A percentile compares a stretch with the other conserved stretches of the same genome.
These are phyloP conservation scores for Anagyrus pseudococci DNA, from an alignment of 2,888 invertebrate genomes.

Conservation along the genomic window DNA sequence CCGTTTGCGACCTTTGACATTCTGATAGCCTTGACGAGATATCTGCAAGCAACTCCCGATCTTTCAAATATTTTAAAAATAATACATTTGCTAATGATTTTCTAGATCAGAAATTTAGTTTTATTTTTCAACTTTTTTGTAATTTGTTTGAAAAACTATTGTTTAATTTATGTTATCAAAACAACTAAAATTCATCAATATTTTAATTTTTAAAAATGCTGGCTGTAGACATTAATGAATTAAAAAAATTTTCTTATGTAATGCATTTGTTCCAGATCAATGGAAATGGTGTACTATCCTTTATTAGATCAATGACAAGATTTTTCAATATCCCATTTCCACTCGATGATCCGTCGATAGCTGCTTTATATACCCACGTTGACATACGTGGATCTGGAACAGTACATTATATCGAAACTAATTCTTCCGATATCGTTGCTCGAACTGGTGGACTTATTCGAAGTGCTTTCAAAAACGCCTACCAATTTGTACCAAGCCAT, in stretches of 20 bases:
- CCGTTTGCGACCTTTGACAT: no score
- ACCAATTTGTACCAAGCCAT: conserved; percentile 77
- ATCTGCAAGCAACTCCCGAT: no score
- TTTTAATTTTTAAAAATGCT: background rate
- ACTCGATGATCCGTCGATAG: conserved; percentile 86
- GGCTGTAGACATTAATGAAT: background rate
- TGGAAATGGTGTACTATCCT: conserved; percentile 88
- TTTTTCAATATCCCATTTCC: conserved; percentile 91
- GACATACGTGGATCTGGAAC: conserved; percentile 79
- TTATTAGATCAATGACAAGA: conserved; percentile 84
- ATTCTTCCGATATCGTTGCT: conserved; percentile 67
- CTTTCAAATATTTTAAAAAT: no score
- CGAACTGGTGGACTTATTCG: conserved; percentile 77
- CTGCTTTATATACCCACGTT: conserved; percentile 90
- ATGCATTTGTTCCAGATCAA: conserved; percentile 77
- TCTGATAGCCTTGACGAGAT: no score
- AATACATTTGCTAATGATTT: no score
- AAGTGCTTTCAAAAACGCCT: conserved; percentile 74
- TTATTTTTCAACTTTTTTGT: no score
- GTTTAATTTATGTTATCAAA: no score
- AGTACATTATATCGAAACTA: conserved; percentile 77
- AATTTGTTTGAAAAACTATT: no score
- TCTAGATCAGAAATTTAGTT: no score
- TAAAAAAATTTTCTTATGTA: no score
- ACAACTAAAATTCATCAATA: background rate